These are phyloP conservation scores for Luscinia megarhynchos DNA, from an alignment of 2,797 vertebrate species.

Conservation along the genomic window DNA sequence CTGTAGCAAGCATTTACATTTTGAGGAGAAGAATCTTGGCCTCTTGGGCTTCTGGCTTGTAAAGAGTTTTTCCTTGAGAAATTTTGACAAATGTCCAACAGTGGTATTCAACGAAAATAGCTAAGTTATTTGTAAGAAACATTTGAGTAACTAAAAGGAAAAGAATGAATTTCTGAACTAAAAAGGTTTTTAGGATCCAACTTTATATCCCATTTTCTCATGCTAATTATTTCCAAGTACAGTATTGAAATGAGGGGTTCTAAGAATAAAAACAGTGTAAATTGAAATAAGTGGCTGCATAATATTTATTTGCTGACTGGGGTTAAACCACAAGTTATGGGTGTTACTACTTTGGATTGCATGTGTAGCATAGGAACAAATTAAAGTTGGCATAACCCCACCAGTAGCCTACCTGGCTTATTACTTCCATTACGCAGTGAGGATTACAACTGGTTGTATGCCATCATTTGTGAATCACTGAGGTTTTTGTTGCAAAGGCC, in stretches of 20 bases:
- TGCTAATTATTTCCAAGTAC: not conserved
- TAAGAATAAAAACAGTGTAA: not conserved
- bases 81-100: not conserved
- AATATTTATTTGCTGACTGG: not conserved
- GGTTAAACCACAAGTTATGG: not conserved
- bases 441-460: not conserved
- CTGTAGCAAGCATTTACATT: conserved; percentile 3
- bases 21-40: conserved; percentile 18
- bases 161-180: not conserved
- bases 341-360: not conserved
- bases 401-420: not conserved
- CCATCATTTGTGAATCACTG: not conserved
- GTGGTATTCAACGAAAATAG: conserved; percentile 16
- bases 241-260: not conserved
- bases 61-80: conserved; percentile 29
- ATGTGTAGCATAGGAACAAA: not conserved
- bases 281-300: not conserved
- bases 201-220: not conserved
- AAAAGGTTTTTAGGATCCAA: not conserved
- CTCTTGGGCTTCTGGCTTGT: conserved; percentile 3
- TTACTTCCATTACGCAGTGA: not conserved
- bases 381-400: not conserved
- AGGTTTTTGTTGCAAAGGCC: not conserved
- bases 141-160: not conserved
- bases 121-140: conserved; percentile 1